A percentile compares a stretch with the other conserved stretches of the same genome.
These are phyloP conservation scores for Drosophila repletoides DNA, from an alignment of 1,140 invertebrate genomes.

Conservation along the genomic window DNA sequence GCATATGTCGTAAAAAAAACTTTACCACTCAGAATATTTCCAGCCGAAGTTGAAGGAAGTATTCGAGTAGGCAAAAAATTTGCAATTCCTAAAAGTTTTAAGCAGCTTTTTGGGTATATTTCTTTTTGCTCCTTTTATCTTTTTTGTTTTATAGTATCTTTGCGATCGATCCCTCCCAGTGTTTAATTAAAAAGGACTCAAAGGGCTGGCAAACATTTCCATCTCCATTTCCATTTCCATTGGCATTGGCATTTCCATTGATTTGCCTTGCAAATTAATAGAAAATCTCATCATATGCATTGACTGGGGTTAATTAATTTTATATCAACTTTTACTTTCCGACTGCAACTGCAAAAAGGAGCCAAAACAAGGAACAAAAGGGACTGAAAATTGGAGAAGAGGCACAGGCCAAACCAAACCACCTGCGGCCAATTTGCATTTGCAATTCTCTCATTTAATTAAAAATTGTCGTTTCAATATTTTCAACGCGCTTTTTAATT, in stretches of 20 bases:
- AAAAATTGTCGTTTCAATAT: conserved; percentile 51
- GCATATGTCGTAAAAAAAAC: conserved; percentile 34
- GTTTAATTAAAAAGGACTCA: conserved; percentile 38
- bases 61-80: conserved; percentile 52
- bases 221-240: too few relatives aligned
- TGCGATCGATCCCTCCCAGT: too few relatives aligned
- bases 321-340: conserved; percentile 18
- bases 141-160: too few relatives aligned
- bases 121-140: too few relatives aligned
- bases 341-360: background rate
- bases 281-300: conserved; percentile 37
- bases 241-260: conserved; percentile 3
- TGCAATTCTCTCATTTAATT: conserved; percentile 52
- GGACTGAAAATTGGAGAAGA: background rate
- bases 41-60: background rate
- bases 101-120: too few relatives aligned
- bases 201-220: too few relatives aligned
- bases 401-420: background rate
- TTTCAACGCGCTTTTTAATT: conserved; percentile 58
- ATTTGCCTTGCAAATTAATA: conserved; percentile 21
- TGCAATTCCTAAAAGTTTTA: too few relatives aligned
- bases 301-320: conserved; percentile 44
- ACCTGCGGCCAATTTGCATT: conserved; percentile 37
- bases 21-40: conserved; percentile 15
- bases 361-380: conserved; percentile 30